Percentiles rank a stretch among this genome's conserved stretches.
These are phyloP conservation scores for Tortricodes alternella DNA, from an alignment of 2,888 invertebrate species.

Conservation along the genomic window DNA sequence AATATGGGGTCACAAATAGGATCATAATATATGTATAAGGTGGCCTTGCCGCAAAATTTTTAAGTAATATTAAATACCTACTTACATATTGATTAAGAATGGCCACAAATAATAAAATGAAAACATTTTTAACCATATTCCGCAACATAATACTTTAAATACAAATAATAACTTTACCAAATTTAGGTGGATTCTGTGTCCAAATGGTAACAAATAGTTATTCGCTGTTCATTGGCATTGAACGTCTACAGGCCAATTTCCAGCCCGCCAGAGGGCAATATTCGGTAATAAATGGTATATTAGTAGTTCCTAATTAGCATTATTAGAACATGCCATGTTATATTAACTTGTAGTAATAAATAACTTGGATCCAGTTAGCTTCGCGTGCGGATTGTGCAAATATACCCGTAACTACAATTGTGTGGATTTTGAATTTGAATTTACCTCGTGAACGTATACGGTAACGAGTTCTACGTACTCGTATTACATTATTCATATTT, in stretches of 20 bases:
- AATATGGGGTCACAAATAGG: too few relatives aligned
- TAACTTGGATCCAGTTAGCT: conserved; percentile 24
- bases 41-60: too few relatives aligned
- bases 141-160: too few relatives aligned
- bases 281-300: conserved; percentile 32
- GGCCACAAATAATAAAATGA: too few relatives aligned
- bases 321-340: conserved; percentile 35
- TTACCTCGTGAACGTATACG: conserved; percentile 5
- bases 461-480: background rate
- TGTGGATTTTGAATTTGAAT: conserved; percentile 29
- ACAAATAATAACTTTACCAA: background rate
- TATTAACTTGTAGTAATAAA: conserved; percentile 28
- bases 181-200: too few relatives aligned
- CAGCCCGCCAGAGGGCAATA: conserved; percentile 28
- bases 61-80: too few relatives aligned
- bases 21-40: too few relatives aligned
- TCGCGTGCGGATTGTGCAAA: conserved; percentile 24
- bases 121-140: too few relatives aligned
- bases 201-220: conserved; percentile 49
- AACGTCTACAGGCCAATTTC: conserved; percentile 44
- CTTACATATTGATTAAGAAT: too few relatives aligned
- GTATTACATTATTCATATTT: conserved; percentile 1
- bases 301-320: conserved; percentile 36
- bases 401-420: conserved; percentile 18
- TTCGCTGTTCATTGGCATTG: conserved; percentile 53